Base-by-base conservation (phyloP, 64 coral and sea anemone species). In the Montipora foliosa region DNA sequence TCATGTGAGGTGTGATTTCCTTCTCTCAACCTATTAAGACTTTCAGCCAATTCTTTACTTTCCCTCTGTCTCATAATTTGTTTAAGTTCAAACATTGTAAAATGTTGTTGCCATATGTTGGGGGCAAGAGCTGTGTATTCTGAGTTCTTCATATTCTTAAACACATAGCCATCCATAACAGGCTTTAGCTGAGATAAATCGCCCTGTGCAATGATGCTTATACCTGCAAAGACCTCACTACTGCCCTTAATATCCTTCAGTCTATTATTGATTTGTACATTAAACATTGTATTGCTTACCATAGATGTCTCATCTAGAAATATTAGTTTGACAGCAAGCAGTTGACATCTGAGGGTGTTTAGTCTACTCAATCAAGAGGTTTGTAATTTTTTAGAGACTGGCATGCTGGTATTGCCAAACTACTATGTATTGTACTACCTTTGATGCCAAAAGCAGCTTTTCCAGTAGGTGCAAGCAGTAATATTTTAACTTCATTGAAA, bases 11-110 rank as follows among this genome's bases (percentile, higher is more conserved):
- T 64, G 24, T 83, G 80, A 12, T 81, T 83, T 61, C 80, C 58
- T 64, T 83, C 53, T 61, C 20, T 8, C 5, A 64, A 45, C 58
- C 85, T 16, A 22, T 74, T 88, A 8, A 76, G 15, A 49, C 74
- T 47, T 21, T 88, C 67, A 53, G 85, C 85, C 74, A 88, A 88
- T 74, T 67, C 8, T 74, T 88, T 74, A 49, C 85, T 88, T 47
- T 51, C 68, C 50, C 73, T 19, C 47, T 74, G 85, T 49, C 67
- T 47, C 67, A 88, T 88, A 24, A 88, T 74, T 74, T 21, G 29
- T 22, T 74, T 12, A 5, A 74, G 73, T 59, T 88, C 73, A 88
- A 88, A 88, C 85, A 88, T 88, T 29, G 74, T 88, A 53, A 76
- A 74, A 58, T 74, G 46, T 5, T 72, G 8, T 2, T 74, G 67